Conservation (phyloP, 2,797 vertebrate genomes). For the Sternotherus odoratus region DNA sequence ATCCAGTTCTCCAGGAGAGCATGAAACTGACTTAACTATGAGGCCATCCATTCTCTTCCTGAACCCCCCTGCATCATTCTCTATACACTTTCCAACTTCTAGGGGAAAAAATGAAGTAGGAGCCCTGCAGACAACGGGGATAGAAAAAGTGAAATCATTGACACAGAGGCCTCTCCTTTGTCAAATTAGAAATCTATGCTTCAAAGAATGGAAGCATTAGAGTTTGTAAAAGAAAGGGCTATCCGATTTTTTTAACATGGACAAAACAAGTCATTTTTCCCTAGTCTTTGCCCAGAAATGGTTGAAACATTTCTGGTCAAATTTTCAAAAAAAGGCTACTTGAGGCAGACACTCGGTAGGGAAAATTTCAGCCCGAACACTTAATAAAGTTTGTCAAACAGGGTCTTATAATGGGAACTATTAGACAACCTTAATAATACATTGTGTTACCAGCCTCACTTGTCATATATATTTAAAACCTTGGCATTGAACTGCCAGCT, state of each 20-base stretch:
- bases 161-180: neutral
- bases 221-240: neutral
- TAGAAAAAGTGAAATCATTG: fast-evolving
- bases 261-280: neutral
- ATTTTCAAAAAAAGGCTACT: neutral
- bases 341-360: neutral
- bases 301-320: neutral
- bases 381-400: too few species aligned
- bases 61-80: neutral
- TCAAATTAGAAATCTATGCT: neutral
- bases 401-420: too few species aligned
- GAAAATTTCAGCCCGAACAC: too few species aligned
- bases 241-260: fast-evolving
- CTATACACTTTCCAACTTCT: neutral
- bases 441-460: too few species aligned
- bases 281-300: neutral
- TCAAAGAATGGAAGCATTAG: neutral
- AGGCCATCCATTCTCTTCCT: fast-evolving
- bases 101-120: too few species aligned
- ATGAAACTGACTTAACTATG: neutral
- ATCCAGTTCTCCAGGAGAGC: neutral
- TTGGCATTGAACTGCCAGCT: neutral
- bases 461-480: too few species aligned
- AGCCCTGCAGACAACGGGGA: neutral
- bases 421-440: too few species aligned